A percentile compares a stretch with the other conserved stretches of the same genome.
Conservation (phyloP, 2,797 vertebrate species). For the Gymnothorax reevesii region DNA sequence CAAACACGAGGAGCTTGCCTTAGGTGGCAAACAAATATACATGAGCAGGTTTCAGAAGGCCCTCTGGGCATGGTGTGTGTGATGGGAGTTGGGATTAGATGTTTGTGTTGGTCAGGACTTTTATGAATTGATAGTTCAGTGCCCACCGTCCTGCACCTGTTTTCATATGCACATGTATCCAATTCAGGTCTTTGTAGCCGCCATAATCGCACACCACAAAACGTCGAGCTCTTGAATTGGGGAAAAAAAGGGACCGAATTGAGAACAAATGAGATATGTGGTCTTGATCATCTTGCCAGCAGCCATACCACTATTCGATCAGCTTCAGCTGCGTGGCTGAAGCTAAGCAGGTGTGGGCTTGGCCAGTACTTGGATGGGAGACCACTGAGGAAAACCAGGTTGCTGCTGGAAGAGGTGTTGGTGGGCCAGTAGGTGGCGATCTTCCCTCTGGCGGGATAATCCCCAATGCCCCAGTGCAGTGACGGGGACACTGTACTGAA, state of each 20-base stretch:
- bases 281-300: no score
- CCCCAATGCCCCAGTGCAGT: no score
- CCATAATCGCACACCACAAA: not conserved
- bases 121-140: not conserved
- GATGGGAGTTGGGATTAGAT: not conserved
- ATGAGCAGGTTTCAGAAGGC: not conserved
- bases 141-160: not conserved
- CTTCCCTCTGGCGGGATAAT: no score
- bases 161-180: not conserved
- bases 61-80: not conserved
- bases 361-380: no score
- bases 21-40: conserved; percentile 23
- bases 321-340: no score
- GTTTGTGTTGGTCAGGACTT: not conserved
- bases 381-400: no score
- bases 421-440: no score
- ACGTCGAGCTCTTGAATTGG: not conserved
- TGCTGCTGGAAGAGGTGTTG: no score
- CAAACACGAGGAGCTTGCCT: not conserved
- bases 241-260: not conserved
- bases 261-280: not conserved
- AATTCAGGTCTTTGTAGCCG: not conserved
- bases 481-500: no score
- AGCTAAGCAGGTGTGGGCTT: no score
- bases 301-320: no score